Base-by-base conservation (phyloP, 2,888 invertebrate genomes). In the Acronicta leporina region DNA sequence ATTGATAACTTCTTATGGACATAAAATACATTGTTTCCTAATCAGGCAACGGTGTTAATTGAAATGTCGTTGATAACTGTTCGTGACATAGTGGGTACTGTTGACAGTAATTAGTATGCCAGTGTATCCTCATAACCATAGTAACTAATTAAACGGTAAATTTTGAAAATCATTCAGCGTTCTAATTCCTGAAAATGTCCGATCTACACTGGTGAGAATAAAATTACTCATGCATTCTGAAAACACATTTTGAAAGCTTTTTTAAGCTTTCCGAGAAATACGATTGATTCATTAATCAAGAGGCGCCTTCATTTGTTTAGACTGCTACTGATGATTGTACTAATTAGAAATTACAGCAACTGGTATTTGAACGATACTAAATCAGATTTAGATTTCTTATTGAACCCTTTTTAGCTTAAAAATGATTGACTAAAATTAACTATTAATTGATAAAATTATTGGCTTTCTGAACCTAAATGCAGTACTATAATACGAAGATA, bases 171-270 rank as follows among this genome's bases (percentile, higher is more conserved):
- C 16, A 10, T 45, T 63, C 56, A 38, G 53, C 41, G 27, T n/a
- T 27, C 14, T 50, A 47, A 30, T 42, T 50, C 47, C 50, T 46
- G 15, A 44, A 63, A 33, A 44, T 38, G 25, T 53, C 42, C 41
- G 14, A 47, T 47, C 56, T n/a, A 58, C 43, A 59, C 63, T 59
- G 50, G 58, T 66, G 55, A 63, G 56, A 71, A 56, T 67, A 64
- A 72, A 73, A 79, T 82, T 73, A 79, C 80, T 81, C 81, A 82
- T 75, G 67, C 74, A 75, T 77, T 81, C 76, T 72, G 54, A 67
- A 72, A 78, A 81, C 73, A 65, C 65, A 68, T 76, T 75, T 73
- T 60, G 62, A 40, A 14, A 47, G 54, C 40, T 65, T 77, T 72
- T 68, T 68, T 53, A 60, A 60, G 62, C 51, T 65, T 78, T 73